Conservation (phyloP, 2,113 vertebrate species). For the Tylochromis polylepis region DNA sequence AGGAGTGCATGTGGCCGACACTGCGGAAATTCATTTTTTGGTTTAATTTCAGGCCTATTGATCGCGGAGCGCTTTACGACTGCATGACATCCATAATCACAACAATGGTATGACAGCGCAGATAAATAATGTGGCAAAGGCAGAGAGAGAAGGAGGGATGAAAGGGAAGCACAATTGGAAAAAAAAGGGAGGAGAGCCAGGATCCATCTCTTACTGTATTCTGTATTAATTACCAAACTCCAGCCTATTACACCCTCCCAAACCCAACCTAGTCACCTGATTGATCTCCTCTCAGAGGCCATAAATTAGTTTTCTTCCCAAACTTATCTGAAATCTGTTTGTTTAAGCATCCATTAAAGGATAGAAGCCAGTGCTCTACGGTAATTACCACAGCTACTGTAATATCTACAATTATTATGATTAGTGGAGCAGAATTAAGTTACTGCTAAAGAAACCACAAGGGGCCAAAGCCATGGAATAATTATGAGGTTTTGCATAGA, state of each 20-base stretch:
- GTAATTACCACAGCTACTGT: slow-evolving; percentile 63
- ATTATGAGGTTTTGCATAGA: slow-evolving; percentile 35
- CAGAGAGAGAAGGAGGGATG: slow-evolving; percentile 48
- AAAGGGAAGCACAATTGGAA: slow-evolving; percentile 43
- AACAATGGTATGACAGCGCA: slow-evolving; percentile 75
- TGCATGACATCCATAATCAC: slow-evolving; percentile 82
- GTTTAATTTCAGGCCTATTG: slow-evolving; percentile 83
- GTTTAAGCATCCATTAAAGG: slow-evolving; percentile 67
- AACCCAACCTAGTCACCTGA: slow-evolving; percentile 56
- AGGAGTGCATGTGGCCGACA: slow-evolving; percentile 67
- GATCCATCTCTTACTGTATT: slow-evolving; percentile 67
- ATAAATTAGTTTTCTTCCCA: slow-evolving; percentile 67
- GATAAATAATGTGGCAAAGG: slow-evolving; percentile 75
- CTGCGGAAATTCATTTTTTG: slow-evolving; percentile 80
- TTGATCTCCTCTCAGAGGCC: slow-evolving; percentile 69
- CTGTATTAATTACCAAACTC: slow-evolving; percentile 71
- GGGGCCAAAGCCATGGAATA: slow-evolving; percentile 23
- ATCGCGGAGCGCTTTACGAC: slow-evolving; percentile 74
- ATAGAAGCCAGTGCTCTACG: slow-evolving; percentile 33
- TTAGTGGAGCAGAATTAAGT: slow-evolving; percentile 63
- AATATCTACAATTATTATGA: slow-evolving; percentile 66
- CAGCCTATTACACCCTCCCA: slow-evolving; percentile 48
- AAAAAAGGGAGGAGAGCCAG: slow-evolving; percentile 35
- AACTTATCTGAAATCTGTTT: slow-evolving; percentile 68
- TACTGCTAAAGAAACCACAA: slow-evolving; percentile 44